Percentiles rank a stretch among this genome's conserved stretches.
phyloP scores from a whole-genome alignment of 1,140 invertebrate genomes.

The Nephila pilipes region DNA sequence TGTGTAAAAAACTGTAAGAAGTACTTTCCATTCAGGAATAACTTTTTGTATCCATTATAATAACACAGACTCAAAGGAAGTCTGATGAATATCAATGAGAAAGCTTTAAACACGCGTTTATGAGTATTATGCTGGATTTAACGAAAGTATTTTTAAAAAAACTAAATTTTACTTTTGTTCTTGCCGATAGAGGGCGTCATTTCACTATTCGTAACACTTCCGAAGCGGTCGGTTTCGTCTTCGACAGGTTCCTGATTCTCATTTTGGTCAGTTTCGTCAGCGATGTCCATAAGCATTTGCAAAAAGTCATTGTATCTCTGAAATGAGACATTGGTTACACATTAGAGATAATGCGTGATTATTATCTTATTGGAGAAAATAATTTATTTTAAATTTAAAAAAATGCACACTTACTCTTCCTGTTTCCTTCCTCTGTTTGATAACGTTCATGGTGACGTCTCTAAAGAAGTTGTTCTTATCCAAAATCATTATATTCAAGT shows the following conservation, averaged over 20 bases:
- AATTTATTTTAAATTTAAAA: too few relatives aligned
- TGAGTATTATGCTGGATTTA: fast-evolving
- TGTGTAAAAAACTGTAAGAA: too few relatives aligned
- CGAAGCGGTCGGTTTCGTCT: conserved; percentile 5
- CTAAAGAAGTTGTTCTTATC: conserved; percentile 51
- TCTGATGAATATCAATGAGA: too few relatives aligned
- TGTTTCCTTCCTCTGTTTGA: conserved; percentile 59
- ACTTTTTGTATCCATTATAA: too few relatives aligned
- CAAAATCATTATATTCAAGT: not conserved
- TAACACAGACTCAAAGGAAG: too few relatives aligned
- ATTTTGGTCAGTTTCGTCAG: not conserved
- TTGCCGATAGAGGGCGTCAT: not conserved
- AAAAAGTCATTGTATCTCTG: conserved; percentile 57
- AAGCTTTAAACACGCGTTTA: too few relatives aligned
- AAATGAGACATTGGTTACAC: not conserved
- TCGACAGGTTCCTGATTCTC: not conserved
- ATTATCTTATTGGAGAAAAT: too few relatives aligned
- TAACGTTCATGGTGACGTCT: conserved; percentile 47
- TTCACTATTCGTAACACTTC: not conserved
- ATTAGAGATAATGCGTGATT: too few relatives aligned
- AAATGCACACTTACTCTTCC: not conserved
- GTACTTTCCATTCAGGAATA: too few relatives aligned
- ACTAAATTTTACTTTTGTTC: not conserved
- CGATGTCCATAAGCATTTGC: conserved; percentile 63
- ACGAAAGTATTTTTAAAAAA: too few relatives aligned